Base-by-base conservation (phyloP, 2,797 vertebrate genomes). In the Bovichtus diacanthus region DNA sequence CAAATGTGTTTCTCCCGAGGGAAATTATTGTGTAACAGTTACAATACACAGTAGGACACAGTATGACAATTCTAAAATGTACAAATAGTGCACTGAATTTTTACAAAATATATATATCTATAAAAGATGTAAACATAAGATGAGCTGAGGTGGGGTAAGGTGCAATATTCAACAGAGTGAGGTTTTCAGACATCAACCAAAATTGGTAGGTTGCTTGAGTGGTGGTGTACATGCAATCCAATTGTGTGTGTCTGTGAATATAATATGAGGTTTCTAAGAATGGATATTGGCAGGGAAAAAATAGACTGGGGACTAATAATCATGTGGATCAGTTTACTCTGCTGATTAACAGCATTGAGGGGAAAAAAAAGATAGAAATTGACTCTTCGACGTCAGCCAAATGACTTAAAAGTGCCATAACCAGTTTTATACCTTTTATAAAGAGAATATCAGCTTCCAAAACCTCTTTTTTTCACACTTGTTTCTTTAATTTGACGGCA, bases 181-280 rank as follows among this genome's bases (percentile, higher is more conserved):
- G n/a, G n/a, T n/a, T n/a, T 66, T 66, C 46, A 56, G 29, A 12
- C 23, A 54, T 16, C 38, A 61, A 25, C 29, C 2, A 31, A 53
- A 56, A 58, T 31, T 29, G 15, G 18, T 10, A n/a, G 59, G 18
- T 55, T 67, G 49, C 18, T n/a, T 62, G 34, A 31, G 43, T 51
- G 25, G 19, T 60, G 36, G 23, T 21, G 39, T 31, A 44, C 59
- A 61, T 18, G 21, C 53, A 18, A 53, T 21, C n/a, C 15, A 54
- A 15, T 34, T 36, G 56, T 36, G 16, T 18, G 21, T 18, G 50
- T 25, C 44, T 62, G 39, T 25, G 51, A 80, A 76, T 82, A 63
- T 71, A 76, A 75, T 62, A 54, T 76, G 43, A 75, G 43, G 10
- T 64, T 68, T 70, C 25, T 18, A 6, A 74, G 62, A 66, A 65